Conservation (phyloP, 2,113 vertebrate species). For the Microcebus jonahi region DNA sequence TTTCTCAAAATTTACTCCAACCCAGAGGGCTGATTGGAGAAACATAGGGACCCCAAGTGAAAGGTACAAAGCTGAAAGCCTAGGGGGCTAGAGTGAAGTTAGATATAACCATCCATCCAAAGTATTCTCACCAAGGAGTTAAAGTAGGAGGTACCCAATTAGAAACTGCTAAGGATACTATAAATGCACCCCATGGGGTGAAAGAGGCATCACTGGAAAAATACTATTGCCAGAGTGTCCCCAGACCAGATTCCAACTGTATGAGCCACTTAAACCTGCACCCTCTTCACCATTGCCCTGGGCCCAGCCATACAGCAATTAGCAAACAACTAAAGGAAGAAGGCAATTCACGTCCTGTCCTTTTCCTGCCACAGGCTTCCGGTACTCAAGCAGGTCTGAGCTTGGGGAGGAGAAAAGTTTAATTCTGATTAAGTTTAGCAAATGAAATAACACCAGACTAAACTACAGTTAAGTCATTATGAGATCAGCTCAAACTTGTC, state of each 20-base stretch:
- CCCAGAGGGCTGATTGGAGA: background rate
- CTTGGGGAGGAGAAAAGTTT: background rate
- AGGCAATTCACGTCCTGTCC: background rate
- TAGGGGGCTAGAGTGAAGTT: background rate
- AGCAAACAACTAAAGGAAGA: background rate
- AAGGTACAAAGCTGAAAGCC: background rate
- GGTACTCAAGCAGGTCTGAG: background rate
- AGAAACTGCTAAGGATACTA: background rate
- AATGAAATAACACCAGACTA: background rate
- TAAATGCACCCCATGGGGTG: background rate
- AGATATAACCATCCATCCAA: background rate
- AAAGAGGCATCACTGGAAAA: background rate
- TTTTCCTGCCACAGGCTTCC: background rate
- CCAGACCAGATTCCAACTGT: background rate
- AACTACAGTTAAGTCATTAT: slow-evolving; percentile 14
- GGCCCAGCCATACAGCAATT: background rate
- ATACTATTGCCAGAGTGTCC: background rate
- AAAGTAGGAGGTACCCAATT: background rate
- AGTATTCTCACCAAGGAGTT: background rate
- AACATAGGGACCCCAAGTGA: background rate
- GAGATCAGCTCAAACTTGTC: background rate
- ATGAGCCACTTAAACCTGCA: background rate
- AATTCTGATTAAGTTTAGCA: background rate
- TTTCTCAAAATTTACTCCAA: background rate
- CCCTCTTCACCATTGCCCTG: too few relatives aligned